phyloP scores from a whole-genome alignment of 1,140 invertebrate species.

The Drosophila arizonae region DNA sequence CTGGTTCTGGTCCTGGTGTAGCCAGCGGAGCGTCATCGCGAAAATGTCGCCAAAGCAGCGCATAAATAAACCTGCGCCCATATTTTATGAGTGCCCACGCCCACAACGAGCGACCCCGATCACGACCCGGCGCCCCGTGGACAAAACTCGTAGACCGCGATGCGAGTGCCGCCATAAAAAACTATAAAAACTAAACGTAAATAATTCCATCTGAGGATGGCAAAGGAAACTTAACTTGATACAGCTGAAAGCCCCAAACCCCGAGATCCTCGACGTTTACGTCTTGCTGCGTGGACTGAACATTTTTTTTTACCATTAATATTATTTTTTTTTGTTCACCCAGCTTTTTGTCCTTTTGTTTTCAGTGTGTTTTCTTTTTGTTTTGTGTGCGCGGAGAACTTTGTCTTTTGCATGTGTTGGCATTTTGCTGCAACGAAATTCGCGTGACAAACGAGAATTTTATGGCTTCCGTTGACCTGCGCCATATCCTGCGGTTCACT shows the following conservation, averaged over 20 bases:
- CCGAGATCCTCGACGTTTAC: slow-evolving; percentile 1
- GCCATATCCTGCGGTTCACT: slow-evolving; percentile 80
- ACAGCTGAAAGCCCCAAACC: slow-evolving; percentile 1
- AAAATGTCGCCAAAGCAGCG: slow-evolving; percentile 66
- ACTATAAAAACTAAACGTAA: slow-evolving; percentile 81
- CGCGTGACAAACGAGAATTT: slow-evolving; percentile 83
- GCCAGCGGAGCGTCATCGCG: slow-evolving; percentile 9
- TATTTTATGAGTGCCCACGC: slow-evolving; percentile 70
- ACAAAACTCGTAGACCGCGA: background rate
- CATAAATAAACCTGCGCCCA: slow-evolving; percentile 79
- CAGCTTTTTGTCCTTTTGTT: slow-evolving; percentile 40
- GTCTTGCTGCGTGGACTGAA: slow-evolving; percentile 41
- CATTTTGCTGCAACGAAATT: slow-evolving; percentile 75
- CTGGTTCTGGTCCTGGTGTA: too few relatives aligned
- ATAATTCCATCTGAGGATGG: slow-evolving; percentile 70
- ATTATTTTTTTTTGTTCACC: slow-evolving; percentile 62
- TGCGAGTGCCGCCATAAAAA: slow-evolving; percentile 59
- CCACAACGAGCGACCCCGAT: slow-evolving; percentile 14
- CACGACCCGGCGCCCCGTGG: background rate
- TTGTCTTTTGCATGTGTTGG: slow-evolving; percentile 81
- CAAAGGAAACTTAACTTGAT: slow-evolving; percentile 53
- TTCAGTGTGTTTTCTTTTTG: slow-evolving; percentile 18
- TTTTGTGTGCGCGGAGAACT: slow-evolving; percentile 54
- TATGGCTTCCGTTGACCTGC: slow-evolving; percentile 83
- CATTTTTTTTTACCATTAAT: slow-evolving; percentile 78